phyloP scores from a whole-genome alignment of 2,797 vertebrate genomes.

The Rhinoraja longicauda region DNA sequence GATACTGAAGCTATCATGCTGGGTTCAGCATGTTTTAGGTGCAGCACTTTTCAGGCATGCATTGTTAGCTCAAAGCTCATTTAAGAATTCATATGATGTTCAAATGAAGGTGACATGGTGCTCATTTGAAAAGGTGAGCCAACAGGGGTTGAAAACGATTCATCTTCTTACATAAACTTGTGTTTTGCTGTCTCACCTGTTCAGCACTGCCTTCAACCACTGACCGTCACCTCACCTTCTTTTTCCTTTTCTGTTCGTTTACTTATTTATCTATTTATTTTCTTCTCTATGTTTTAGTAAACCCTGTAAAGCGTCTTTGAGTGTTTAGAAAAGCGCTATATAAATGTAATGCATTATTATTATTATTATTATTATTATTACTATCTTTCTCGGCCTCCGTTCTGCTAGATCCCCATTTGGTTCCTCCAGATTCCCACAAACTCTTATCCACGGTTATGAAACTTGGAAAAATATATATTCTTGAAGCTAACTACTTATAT shows the following conservation, averaged over 20 bases:
- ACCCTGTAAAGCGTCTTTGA: too few relatives aligned
- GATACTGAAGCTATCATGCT: constrained; percentile 33
- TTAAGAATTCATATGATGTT: not conserved
- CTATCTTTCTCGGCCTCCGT: not conserved
- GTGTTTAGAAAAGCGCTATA: too few relatives aligned
- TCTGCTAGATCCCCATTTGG: not conserved
- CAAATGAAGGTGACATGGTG: not conserved
- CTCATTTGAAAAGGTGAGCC: not conserved
- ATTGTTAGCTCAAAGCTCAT: not conserved
- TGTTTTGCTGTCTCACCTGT: too few relatives aligned
- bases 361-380: too few relatives aligned
- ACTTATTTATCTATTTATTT: too few relatives aligned
- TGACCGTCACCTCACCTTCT: too few relatives aligned
- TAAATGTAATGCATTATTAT: too few relatives aligned
- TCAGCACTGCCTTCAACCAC: too few relatives aligned
- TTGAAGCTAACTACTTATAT: not conserved
- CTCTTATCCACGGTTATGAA: not conserved
- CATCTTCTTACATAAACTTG: not conserved
- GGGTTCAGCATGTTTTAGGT: constrained; percentile 30
- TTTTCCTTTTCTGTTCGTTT: too few relatives aligned
- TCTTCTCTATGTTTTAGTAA: too few relatives aligned
- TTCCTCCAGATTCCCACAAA: not conserved
- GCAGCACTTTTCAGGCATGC: not conserved
- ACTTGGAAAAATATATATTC: not conserved
- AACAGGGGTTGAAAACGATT: not conserved